A percentile compares a stretch with the other conserved stretches of the same genome.
phyloP scores from a whole-genome alignment of 2,797 vertebrate species.

The Oophaga sylvatica region DNA sequence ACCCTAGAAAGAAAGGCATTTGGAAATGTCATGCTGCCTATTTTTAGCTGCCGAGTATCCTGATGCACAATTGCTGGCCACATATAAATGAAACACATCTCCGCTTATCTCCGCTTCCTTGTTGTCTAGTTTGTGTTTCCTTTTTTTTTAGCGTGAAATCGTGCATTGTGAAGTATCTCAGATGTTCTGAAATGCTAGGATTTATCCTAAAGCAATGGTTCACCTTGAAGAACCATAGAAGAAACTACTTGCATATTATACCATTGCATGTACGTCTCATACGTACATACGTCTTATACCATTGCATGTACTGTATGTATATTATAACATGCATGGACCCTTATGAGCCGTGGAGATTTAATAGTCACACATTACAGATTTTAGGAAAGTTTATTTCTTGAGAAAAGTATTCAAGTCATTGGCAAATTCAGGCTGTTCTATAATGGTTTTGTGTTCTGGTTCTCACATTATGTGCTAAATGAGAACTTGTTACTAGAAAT shows the following conservation, averaged over 20 bases:
- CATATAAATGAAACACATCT: slow-evolving; percentile 36
- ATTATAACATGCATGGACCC: too few species aligned
- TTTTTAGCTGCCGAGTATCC: slow-evolving; percentile 41
- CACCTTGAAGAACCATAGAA: neutral
- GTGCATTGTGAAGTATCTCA: neutral
- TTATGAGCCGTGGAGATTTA: too few species aligned
- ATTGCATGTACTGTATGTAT: neutral
- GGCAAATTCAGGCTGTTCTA: too few species aligned
- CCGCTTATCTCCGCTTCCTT: slow-evolving; percentile 5
- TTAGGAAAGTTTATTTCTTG: too few species aligned
- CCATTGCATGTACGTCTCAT: neutral
- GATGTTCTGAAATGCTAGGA: neutral
- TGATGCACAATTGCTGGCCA: slow-evolving; percentile 46
- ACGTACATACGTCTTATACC: neutral
- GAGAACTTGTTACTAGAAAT: too few species aligned
- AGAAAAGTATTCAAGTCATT: too few species aligned
- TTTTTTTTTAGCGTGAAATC: neutral
- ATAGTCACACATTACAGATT: too few species aligned
- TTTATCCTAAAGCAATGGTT: neutral
- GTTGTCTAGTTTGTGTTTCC: slow-evolving; percentile 12
- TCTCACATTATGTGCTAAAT: too few species aligned
- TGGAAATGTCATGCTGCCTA: slow-evolving; percentile 52
- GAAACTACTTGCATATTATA: neutral
- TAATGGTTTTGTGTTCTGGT: too few species aligned
- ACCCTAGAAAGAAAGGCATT: slow-evolving; percentile 49